Conservation (phyloP, 2,113 vertebrate genomes). For the Lophura nycthemera region DNA sequence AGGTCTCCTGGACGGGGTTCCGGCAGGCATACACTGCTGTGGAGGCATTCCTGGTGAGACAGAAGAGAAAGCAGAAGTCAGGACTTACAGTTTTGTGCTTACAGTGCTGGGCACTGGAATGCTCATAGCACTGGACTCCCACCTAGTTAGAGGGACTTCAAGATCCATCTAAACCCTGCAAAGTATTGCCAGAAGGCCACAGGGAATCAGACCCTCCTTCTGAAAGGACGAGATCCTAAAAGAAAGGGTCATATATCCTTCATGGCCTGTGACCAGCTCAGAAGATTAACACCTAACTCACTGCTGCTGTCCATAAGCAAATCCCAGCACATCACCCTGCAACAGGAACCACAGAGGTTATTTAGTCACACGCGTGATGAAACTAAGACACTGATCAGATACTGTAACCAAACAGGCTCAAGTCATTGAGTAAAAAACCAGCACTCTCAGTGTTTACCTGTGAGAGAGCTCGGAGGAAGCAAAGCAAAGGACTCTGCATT, state of each 20-base stretch:
- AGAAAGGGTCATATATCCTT: accelerated
- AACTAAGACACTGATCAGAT: neutral
- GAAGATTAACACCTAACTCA: neutral
- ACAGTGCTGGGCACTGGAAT: neutral
- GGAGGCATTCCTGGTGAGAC: conserved; percentile 81
- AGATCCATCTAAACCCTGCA: neutral
- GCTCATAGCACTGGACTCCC: neutral
- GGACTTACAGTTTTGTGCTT: neutral
- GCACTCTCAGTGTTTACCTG: neutral
- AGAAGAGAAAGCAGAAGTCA: neutral
- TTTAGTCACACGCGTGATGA: neutral
- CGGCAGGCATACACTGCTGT: conserved; percentile 85
- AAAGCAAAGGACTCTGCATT: conserved; percentile 2
- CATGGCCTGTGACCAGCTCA: neutral
- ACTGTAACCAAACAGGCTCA: neutral
- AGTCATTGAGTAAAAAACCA: neutral
- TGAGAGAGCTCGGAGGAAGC: neutral
- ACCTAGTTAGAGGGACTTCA: neutral
- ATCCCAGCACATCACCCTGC: neutral
- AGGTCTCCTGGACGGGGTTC: conserved; percentile 88
- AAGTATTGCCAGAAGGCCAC: neutral
- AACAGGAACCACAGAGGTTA: neutral
- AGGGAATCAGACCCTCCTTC: neutral
- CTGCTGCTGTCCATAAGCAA: neutral
- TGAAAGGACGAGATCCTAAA: neutral